Base-by-base conservation (phyloP, 2,888 invertebrate species). In the Latrodectus elegans region DNA sequence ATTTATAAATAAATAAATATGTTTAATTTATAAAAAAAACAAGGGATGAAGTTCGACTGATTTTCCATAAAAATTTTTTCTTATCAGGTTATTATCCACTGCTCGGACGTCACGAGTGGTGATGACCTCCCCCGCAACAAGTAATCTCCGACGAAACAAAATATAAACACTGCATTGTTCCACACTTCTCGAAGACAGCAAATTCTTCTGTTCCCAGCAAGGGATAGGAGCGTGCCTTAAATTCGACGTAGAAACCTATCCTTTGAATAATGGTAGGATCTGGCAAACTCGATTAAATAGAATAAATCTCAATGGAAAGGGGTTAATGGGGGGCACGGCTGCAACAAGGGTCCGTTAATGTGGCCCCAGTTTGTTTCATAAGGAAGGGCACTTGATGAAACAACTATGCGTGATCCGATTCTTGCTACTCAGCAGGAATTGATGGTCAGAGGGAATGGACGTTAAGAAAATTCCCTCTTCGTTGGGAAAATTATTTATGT, bases 321-420 rank as follows among this genome's bases (percentile, higher is more conserved):
- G 80, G 80, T 81, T 81, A 81, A 81, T 81, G 80, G 80, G 73
- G 79, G 79, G 68, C 79, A 79, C 60, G 52, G 11, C 70, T 38
- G 79, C 79, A 71, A 79, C 71, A 79, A 71, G 73, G 73, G 64
- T 22, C 73, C 80, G 64, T 73, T 81, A 81, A 81, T 81, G 80
- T 72, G 80, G 38, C 53, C 73, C 52, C 38, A 38, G 38, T 38
- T 38, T 38, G 38, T 38, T 60, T 10, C n/a, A 60, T 60, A 60
- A 22, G 10, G 70, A 38, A 3, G 38, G 70, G 38, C n/a, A 6
- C 12, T 15, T 12, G 60, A 60, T 15, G 55, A 38, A 70, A 70
- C 60, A 60, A 60, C 12, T 10, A 38, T 38, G n/a, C 60, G 60
- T 60, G 60, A 12, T n/a, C 60, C 60, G 0, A 8, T 60, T 60